phyloP scores from a whole-genome alignment of 2,888 invertebrate species.

The Drosophila melanosoma region DNA sequence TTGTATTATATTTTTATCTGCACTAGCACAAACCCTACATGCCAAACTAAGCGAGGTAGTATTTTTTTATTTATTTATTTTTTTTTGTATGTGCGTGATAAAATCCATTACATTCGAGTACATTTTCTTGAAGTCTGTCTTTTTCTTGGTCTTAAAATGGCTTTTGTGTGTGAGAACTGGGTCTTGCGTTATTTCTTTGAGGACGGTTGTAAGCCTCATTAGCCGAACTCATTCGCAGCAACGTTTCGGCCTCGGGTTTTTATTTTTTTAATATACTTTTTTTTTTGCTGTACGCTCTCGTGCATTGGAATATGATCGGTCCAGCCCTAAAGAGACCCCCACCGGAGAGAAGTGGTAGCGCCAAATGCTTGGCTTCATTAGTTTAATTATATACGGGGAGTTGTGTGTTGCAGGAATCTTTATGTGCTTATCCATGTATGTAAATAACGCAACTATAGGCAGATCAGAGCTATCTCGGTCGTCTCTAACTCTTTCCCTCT shows the following conservation, averaged over 20 bases:
- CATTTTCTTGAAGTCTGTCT: constrained; percentile 52
- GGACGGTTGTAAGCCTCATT: constrained; percentile 73
- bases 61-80: constrained; percentile 8
- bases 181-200: constrained; percentile 71
- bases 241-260: constrained; percentile 15
- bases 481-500: constrained; percentile 4
- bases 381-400: constrained; percentile 62
- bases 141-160: constrained; percentile 51
- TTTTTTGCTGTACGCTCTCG: constrained; percentile 16
- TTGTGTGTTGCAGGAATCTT: constrained; percentile 29
- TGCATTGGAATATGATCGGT: constrained; percentile 30
- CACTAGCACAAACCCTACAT: constrained; percentile 31
- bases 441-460: constrained; percentile 8
- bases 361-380: constrained; percentile 69
- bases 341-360: constrained; percentile 8
- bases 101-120: constrained; percentile 78
- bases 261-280: not conserved
- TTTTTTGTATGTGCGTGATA: constrained; percentile 69
- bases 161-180: constrained; percentile 79
- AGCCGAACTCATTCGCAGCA: constrained; percentile 59
- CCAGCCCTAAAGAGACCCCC: constrained; percentile 30
- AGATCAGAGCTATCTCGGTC: constrained; percentile 3
- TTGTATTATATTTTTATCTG: constrained; percentile 16
- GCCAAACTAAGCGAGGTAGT: constrained; percentile 52
- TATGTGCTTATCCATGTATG: constrained; percentile 18